These are phyloP conservation scores for Geotrupes spiniger DNA, from an alignment of 2,888 invertebrate genomes.

Conservation along the genomic window DNA sequence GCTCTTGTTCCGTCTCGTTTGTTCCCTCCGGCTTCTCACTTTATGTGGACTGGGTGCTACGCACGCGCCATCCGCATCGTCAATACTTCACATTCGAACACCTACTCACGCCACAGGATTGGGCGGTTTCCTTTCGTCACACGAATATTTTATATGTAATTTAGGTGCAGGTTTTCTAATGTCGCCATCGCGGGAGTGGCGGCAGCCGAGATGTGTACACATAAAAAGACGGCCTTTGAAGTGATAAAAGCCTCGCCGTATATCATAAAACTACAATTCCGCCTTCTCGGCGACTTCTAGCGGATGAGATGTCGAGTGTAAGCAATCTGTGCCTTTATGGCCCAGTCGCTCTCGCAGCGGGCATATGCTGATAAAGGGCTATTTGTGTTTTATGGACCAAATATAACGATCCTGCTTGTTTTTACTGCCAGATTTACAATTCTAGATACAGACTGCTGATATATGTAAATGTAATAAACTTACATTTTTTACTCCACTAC, in stretches of 20 bases:
- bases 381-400: conserved; percentile 42
- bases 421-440: conserved; percentile 21
- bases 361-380: conserved; percentile 42
- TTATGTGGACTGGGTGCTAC: conserved; percentile 43
- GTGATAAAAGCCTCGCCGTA: conserved; percentile 33
- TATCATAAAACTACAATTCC: conserved; percentile 34
- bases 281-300: conserved; percentile 33
- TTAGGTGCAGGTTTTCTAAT: conserved; percentile 32
- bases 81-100: conserved; percentile 51
- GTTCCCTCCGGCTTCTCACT: conserved; percentile 34
- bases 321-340: conserved; percentile 38
- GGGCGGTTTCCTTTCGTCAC: conserved; percentile 39
- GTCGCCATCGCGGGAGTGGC: conserved; percentile 31
- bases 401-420: conserved; percentile 39
- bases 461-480: too few species aligned
- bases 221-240: conserved; percentile 31
- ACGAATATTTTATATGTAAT: conserved; percentile 35
- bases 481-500: too few species aligned
- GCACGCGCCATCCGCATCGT: conserved; percentile 46
- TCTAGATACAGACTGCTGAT: conserved; percentile 4
- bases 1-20: conserved; percentile 37
- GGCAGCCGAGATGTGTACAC: conserved; percentile 18
- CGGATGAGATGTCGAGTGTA: conserved; percentile 36
- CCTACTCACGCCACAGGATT: conserved; percentile 46
- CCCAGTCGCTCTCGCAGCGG: conserved; percentile 27